A percentile compares a stretch with the other conserved stretches of the same genome.
Conservation (phyloP, 2,113 vertebrate genomes). For the Mobula hypostoma region DNA sequence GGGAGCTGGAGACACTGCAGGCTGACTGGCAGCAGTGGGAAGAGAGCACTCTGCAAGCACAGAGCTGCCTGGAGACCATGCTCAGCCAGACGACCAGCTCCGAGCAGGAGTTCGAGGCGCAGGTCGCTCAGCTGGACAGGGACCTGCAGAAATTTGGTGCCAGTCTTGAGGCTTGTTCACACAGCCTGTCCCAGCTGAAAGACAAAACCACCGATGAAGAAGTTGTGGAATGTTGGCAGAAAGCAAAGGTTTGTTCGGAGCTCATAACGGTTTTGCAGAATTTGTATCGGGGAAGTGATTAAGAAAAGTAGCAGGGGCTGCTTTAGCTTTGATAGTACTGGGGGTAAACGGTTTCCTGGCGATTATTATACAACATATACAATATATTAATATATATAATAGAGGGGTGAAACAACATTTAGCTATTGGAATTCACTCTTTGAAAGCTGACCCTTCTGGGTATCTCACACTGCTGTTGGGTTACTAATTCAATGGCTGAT, state of each 20-base stretch:
- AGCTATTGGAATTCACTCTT: not conserved
- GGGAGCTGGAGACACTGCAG: slow-evolving; percentile 78
- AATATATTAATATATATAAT: not conserved
- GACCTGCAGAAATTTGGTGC: slow-evolving; percentile 60
- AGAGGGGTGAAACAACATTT: not conserved
- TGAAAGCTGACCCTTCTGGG: not conserved
- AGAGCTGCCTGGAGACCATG: slow-evolving; percentile 62
- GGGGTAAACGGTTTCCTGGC: not conserved
- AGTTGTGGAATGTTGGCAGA: slow-evolving; percentile 71
- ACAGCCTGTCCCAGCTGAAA: slow-evolving; percentile 64
- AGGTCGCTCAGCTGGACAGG: slow-evolving; percentile 66
- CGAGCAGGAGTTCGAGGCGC: slow-evolving; percentile 69
- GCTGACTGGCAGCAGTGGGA: slow-evolving; percentile 89
- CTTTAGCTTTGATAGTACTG: not conserved
- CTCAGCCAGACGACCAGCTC: slow-evolving; percentile 68
- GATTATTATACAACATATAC: no score
- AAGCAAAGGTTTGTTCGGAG: slow-evolving; percentile 64
- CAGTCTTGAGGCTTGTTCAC: slow-evolving; percentile 64
- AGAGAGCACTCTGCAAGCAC: slow-evolving; percentile 64
- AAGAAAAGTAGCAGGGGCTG: not conserved
- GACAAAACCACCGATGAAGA: slow-evolving; percentile 72
- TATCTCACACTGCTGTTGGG: no score
- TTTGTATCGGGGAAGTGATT: not conserved
- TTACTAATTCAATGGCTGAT: not conserved
- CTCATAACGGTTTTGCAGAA: not conserved